Percentiles rank a stretch among this genome's conserved stretches.
phyloP scores from a whole-genome alignment of 2,113 vertebrate genomes.

The Phoxinus phoxinus region DNA sequence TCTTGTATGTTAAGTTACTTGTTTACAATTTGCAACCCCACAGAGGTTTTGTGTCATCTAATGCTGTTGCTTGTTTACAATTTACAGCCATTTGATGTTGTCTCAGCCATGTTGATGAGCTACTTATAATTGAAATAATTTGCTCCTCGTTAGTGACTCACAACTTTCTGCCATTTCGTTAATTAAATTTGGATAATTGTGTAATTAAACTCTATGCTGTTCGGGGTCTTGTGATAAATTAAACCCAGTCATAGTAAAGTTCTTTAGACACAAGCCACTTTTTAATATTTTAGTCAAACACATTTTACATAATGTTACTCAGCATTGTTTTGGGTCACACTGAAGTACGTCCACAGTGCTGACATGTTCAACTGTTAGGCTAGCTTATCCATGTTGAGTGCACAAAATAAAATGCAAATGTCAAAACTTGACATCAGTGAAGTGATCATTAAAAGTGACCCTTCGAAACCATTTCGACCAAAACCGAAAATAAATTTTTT shows the following conservation, averaged over 20 bases:
- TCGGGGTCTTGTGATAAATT: no score
- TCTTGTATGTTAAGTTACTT: not conserved
- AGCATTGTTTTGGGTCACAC: not conserved
- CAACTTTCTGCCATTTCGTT: not conserved
- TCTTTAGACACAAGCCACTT: no score
- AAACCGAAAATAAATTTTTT: no score
- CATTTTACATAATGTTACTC: no score
- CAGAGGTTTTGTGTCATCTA: not conserved
- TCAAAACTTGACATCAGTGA: not conserved
- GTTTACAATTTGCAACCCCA: not conserved
- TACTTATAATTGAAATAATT: not conserved
- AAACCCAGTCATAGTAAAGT: no score
- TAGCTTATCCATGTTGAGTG: not conserved
- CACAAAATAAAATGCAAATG: not conserved
- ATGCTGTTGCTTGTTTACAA: not conserved
- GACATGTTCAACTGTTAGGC: not conserved
- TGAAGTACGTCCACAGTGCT: not conserved
- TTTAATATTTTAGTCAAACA: no score
- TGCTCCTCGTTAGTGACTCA: not conserved
- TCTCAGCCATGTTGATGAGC: not conserved
- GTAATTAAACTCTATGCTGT: no score
- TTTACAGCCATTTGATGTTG: not conserved
- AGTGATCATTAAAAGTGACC: not conserved
- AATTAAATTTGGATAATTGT: no score
- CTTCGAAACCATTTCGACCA: not conserved